These are phyloP conservation scores for Drosophila conformis DNA, from an alignment of 2,888 invertebrate genomes.

Conservation along the genomic window DNA sequence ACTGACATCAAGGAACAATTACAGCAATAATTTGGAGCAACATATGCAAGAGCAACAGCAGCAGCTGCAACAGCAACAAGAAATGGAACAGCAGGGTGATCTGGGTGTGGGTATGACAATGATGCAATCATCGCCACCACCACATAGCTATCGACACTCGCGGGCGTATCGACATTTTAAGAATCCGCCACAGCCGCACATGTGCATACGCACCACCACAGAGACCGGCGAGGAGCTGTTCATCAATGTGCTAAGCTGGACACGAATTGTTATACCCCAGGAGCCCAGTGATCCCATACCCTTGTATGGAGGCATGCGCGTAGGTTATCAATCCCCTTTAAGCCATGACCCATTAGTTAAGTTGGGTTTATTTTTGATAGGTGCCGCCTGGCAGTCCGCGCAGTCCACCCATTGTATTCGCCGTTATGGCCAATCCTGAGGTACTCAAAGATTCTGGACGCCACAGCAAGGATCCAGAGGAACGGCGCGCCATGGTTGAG, in stretches of 20 bases:
- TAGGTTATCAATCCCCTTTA: conserved; percentile 70
- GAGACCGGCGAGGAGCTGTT: conserved; percentile 86
- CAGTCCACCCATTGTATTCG: conserved; percentile 88
- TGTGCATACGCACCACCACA: conserved; percentile 88
- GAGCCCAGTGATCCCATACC: conserved; percentile 89
- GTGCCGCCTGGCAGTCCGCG: conserved; percentile 88
- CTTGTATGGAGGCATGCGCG: conserved; percentile 90
- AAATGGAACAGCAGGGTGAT: conserved; percentile 57
- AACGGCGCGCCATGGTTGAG: conserved; percentile 89
- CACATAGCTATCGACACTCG: conserved; percentile 87
- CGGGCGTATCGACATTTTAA: conserved; percentile 89
- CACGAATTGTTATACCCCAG: conserved; percentile 89
- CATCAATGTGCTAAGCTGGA: conserved; percentile 91
- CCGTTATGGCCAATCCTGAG: conserved; percentile 91
- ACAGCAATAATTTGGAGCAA: conserved; percentile 51
- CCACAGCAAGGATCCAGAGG: conserved; percentile 88
- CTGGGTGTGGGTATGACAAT: conserved; percentile 64
- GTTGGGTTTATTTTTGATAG: conserved; percentile 73
- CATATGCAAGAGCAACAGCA: conserved; percentile 50
- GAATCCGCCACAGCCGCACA: conserved; percentile 91
- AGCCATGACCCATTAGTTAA: background rate
- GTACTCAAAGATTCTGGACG: conserved; percentile 89
- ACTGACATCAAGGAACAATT: conserved; percentile 39
- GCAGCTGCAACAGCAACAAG: conserved; percentile 42
- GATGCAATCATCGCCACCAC: conserved; percentile 85